Evolutionary conservation across 2,113 vertebrate species (phyloP), one percentile per base, ranked within the genome.

Genomic region (Nibea coibor): DNA sequence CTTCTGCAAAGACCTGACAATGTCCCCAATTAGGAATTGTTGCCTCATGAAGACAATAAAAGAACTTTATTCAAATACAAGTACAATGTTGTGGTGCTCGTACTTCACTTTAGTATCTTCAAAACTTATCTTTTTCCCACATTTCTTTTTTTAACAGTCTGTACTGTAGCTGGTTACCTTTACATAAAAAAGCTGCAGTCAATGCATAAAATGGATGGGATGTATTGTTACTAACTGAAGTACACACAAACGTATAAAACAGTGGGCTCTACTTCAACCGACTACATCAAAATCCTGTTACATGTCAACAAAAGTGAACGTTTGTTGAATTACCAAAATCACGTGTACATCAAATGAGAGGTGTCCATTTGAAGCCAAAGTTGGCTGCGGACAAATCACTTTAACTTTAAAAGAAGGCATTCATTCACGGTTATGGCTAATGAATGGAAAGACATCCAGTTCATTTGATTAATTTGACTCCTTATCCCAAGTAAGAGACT

Each of bases 381-480:
- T 16, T 48, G 15, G 14, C 47, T 16, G 47, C 12, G 14, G 43
- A 45, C 43, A 45, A 45, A 45, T 45, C 14, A 45, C 43, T 12
- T 45, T 14, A 5, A 5, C 16, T 48, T 48, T 48, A 16, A 39
- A 39, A 39, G 35, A 39, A 39, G 15, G 15, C 14, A 48, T 7
- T 48, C 16, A 5, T 15, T 5, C 47, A 48, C 47, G 10, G 4
- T 72, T 15, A 17, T 5, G 1, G 15, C 39, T 39, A 53, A 45
- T 10, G 0, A 16, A 51, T 31, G 28, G 31, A 16, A 53, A 28
- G 2, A 31, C 35, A 45, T 17, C 17, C 22, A 47, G 31, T 26
- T 71, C 16, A 58, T 31, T 39, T 71, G 24, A 39, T 26, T 58
- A 51, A 63, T 69, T 20, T 43, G 12, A 53, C 35, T 72, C 11